Evolutionary conservation across 2,888 invertebrate species (phyloP), one percentile per base, ranked within the genome.

Genomic region (Cacoxenus indagator): DNA sequence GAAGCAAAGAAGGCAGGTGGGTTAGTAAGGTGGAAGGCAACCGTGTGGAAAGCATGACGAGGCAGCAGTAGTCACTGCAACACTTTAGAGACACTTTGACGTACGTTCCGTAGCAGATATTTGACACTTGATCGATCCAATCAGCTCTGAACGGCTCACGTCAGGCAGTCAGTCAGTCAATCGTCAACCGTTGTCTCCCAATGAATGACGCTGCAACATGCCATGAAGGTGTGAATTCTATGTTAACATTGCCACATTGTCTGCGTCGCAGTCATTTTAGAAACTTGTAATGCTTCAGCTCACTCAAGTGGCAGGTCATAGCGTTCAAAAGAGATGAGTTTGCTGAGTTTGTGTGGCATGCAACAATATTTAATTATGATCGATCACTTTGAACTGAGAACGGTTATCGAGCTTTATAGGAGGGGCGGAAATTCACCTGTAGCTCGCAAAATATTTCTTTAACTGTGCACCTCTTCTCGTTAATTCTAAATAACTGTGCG

Each of bases 101-200:
- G 67, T 68, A 26, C 22, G 37, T 62, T 45, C n/a, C 61, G 61
- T 26, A 46, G 59, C 65, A 51, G 65, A 61, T n/a, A 51, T 65
- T 73, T 76, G 78, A 78, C 76, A 76, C 75, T 76, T 76, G 77
- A 78, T 77, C 77, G 77, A 78, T 78, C 75, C 26, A 22, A 62
- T n/a, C n/a, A n/a, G n/a, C n/a, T n/a, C n/a, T n/a, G 29, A 43
- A 14, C 43, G 19, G 19, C 9, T n/a, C 31, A 59, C 22, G 59
- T 37, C 59, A 59, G 51, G 17, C 51, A 51, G 11, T 29, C 57
- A 57, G 8, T n/a, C 61, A 37, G 61, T 43, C 43, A 55, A 2
- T 27, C 4, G 14, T 19, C 17, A 1, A 31, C 17, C 27, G 48
- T 48, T 17, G 19, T n/a, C n/a, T 14, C 17, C 37, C n/a, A n/a